These are phyloP conservation scores for Automeris io DNA, from an alignment of 2,888 invertebrate genomes.

Conservation along the genomic window DNA sequence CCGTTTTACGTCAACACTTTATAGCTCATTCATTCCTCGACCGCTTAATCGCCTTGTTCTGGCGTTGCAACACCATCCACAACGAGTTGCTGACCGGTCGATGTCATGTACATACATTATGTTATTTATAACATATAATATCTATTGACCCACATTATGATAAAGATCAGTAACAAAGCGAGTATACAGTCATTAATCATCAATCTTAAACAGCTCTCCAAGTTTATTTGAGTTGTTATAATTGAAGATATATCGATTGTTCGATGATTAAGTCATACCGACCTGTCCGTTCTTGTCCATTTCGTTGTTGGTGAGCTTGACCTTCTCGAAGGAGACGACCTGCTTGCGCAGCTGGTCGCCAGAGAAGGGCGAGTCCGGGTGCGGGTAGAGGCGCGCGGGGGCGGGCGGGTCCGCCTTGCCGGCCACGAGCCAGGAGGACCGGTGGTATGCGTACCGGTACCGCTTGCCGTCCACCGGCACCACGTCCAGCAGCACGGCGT, in stretches of 20 bases:
- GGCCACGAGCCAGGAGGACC: conserved; percentile 98
- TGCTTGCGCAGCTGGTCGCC: conserved; percentile 97
- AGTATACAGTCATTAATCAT: conserved; percentile 23
- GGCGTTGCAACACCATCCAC: conserved; percentile 26
- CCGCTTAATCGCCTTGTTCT: conserved; percentile 43
- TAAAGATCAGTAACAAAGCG: conserved; percentile 18
- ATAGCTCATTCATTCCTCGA: conserved; percentile 39
- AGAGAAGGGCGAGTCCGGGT: conserved; percentile 97
- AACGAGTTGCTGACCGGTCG: conserved; percentile 15
- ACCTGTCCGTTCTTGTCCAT: conserved; percentile 98
- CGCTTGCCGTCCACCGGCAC: conserved; percentile 97
- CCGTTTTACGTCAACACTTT: conserved; percentile 44
- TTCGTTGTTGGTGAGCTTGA: conserved; percentile 98
- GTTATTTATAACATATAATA: conserved; percentile 17
- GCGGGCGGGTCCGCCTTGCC: conserved; percentile 99
- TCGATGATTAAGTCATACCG: conserved; percentile 43
- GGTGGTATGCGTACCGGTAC: conserved; percentile 98
- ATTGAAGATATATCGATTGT: conserved; percentile 17
- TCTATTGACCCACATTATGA: conserved; percentile 23
- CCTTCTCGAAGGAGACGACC: conserved; percentile 98
- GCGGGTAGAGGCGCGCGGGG: conserved; percentile 94
- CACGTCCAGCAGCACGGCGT: conserved; percentile 96
- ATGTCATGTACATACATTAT: conserved; percentile 19
- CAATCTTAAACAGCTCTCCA: conserved; percentile 16
- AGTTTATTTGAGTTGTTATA: conserved; percentile 16